These are phyloP conservation scores for Cremastobaeus sp. DNA, from an alignment of 2,888 invertebrate genomes.

Conservation along the genomic window DNA sequence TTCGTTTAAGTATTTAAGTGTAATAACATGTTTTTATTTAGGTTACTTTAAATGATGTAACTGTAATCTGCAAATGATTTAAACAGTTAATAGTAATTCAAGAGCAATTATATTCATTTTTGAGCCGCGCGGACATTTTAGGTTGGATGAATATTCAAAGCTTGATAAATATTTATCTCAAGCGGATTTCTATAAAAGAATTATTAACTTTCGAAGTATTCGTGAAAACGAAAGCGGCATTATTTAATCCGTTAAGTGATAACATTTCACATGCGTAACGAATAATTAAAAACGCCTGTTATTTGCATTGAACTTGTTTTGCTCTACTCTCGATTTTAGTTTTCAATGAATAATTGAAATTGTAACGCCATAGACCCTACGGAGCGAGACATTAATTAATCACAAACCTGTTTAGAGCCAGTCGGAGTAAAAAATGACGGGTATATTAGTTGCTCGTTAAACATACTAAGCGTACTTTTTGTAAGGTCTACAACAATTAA, in stretches of 20 bases:
- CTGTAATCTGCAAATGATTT: conserved; percentile 43
- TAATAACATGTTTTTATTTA: conserved; percentile 43
- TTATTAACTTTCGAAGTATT: neutral
- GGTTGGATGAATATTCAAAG: no score
- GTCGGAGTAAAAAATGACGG: neutral
- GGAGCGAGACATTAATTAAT: conserved; percentile 20
- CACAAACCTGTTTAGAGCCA: conserved; percentile 13
- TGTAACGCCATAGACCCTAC: conserved; percentile 32
- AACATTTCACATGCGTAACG: neutral
- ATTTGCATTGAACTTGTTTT: conserved; percentile 1
- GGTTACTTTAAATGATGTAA: conserved; percentile 44
- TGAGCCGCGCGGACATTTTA: no score
- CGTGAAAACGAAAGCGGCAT: neutral
- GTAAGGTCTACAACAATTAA: no score
- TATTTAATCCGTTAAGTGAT: neutral
- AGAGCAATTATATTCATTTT: conserved; percentile 16
- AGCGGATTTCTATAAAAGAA: neutral
- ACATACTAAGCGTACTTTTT: neutral
- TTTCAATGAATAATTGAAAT: conserved; percentile 16
- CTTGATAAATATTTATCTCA: no score
- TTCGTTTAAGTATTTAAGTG: conserved; percentile 34
- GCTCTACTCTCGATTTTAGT: conserved; percentile 11
- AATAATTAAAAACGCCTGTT: neutral
- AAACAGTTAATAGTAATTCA: conserved; percentile 43
- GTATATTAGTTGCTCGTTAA: conserved; percentile 4